Base-by-base conservation (phyloP, 2,113 vertebrate species). In the Lichenostomus cassidix region DNA sequence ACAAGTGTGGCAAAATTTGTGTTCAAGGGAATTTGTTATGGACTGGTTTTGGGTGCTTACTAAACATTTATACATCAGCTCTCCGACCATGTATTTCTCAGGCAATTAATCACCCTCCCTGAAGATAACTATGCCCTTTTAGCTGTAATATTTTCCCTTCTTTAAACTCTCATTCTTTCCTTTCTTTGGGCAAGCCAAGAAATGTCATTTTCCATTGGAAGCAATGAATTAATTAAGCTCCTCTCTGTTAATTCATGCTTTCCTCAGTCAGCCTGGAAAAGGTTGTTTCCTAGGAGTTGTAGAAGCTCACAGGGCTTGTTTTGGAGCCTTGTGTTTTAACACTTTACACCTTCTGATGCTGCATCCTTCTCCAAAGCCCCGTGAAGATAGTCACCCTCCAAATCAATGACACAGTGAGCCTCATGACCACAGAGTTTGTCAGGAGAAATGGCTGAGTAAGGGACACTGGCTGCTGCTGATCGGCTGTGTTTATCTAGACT, bases 401-500 rank as follows among this genome's bases (percentile, higher is more conserved):
- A 82, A 49, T 44, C 47, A 82, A 14, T 21, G 73, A 22, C 31
- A 33, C 44, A 39, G 37, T 41, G 44, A 0, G 0, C 37, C 23
- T 52, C 29, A 13, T 47, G 49, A 46, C 47, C 52, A 33, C 4
- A 14, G 37, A 78, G 42, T n/a, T 83, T 85, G 35, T 35, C 35
- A 59, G 52, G 58, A 56, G 33, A 50, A 83, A 73, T 3, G 60
- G 42, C 84, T 81, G 88, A 95, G 25, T 37, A 42, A 90, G 92
- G 56, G 73, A 59, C 7, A 4, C 39, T 35, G 53, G 8, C 73
- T 68, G 31, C 60, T 90, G 31, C 60, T 50, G 41, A 65, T 95
- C 78, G 81, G 77, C 96, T 97, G 63, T 96, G 96, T 96, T 97
- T 94, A 85, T 75, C 90, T 91, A 92, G 87, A 65, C 41, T 8